A percentile compares a stretch with the other conserved stretches of the same genome.
These are phyloP conservation scores for Meiosimyza platycephala DNA, from an alignment of 2,888 invertebrate species.

Conservation along the genomic window DNA sequence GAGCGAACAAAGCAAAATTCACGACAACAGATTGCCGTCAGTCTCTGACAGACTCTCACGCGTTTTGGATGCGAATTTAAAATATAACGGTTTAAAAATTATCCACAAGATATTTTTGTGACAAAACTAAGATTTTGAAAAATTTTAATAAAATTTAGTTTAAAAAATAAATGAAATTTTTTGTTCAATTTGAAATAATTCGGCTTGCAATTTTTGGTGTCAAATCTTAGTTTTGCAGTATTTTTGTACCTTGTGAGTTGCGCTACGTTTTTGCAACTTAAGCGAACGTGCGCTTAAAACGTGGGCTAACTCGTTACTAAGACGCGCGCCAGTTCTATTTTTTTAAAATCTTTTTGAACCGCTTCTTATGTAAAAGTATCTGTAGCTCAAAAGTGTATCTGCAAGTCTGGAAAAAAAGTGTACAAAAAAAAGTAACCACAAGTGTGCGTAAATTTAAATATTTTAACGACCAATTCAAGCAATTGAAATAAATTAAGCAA, in stretches of 20 bases:
- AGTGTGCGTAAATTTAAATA: constrained; percentile 20
- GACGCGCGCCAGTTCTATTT: neutral
- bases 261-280: neutral
- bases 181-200: too few species aligned
- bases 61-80: constrained; percentile 38
- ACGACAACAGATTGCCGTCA: constrained; percentile 30
- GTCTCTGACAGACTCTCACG: constrained; percentile 44
- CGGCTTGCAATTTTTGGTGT: neutral
- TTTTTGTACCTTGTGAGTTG: neutral
- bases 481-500: constrained; percentile 23
- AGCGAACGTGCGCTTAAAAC: neutral
- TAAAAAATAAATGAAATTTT: neutral
- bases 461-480: constrained; percentile 4
- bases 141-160: neutral
- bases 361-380: neutral
- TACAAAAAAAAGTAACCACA: neutral
- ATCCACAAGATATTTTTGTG: neutral
- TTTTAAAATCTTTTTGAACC: neutral
- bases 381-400: neutral
- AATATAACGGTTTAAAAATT: neutral
- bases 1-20: neutral
- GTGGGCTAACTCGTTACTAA: neutral
- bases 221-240: neutral
- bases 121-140: neutral
- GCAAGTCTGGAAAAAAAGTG: neutral